Percentiles rank a stretch among this genome's conserved stretches.
Conservation (phyloP, 2,888 invertebrate genomes). For the Lingula anatina region DNA sequence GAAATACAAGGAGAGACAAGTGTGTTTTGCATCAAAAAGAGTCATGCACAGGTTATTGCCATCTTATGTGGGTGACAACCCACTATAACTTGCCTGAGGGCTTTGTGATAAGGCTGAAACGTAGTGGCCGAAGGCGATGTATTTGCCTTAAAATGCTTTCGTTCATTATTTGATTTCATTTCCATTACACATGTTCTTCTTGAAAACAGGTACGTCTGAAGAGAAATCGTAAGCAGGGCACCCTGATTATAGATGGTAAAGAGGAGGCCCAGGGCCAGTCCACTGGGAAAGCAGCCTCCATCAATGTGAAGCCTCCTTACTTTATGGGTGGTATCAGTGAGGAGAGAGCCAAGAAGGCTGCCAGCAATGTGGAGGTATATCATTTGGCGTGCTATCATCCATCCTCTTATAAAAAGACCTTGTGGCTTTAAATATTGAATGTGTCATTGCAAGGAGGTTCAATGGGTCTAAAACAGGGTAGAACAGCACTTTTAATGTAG, state of each 20-base stretch:
- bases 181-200: no score
- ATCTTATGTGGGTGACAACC: no score
- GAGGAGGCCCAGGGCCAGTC: conserved; percentile 56
- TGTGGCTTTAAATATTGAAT: not conserved
- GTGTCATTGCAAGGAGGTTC: not conserved
- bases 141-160: no score
- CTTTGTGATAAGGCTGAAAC: no score
- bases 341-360: conserved; percentile 53
- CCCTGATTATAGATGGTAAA: conserved; percentile 62
- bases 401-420: not conserved
- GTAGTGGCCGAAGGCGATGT: no score
- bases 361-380: conserved; percentile 46
- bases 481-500: no score
- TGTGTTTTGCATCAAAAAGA: no score
- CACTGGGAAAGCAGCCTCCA: conserved; percentile 51
- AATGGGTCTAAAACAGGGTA: no score
- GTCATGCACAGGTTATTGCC: no score
- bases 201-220: conserved; percentile 62
- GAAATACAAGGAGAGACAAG: no score
- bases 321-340: conserved; percentile 74
- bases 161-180: no score
- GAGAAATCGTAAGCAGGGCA: conserved; percentile 62
- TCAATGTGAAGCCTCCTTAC: conserved; percentile 66
- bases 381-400: not conserved
- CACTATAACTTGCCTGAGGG: no score